These are phyloP conservation scores for Coecobrya sp. DNA, from an alignment of 2,888 invertebrate genomes.

Conservation along the genomic window DNA sequence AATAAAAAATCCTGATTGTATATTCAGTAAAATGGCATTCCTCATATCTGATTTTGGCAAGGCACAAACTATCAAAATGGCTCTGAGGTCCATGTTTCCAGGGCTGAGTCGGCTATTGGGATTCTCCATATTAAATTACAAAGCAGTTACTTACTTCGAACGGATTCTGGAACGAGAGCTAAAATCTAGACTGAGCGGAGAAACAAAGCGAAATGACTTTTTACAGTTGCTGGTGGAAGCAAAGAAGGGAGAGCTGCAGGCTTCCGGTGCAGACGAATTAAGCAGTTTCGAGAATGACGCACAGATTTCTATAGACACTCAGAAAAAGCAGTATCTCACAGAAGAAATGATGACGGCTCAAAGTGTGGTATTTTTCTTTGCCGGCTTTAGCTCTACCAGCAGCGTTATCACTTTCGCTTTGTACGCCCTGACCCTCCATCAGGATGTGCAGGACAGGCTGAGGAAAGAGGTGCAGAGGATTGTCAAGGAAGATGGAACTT, in stretches of 20 bases:
- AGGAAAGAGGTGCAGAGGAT: conserved; percentile 65
- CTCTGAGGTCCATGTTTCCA: conserved; percentile 17
- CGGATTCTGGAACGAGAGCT: conserved; percentile 14
- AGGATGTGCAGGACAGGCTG: conserved; percentile 68
- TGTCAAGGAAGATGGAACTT: conserved; percentile 45
- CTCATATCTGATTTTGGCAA: neutral
- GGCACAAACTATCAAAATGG: neutral
- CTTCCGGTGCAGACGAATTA: conserved; percentile 63
- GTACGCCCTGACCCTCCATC: conserved; percentile 74
- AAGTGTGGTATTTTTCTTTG: conserved; percentile 72
- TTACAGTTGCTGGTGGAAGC: conserved; percentile 81
- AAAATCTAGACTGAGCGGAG: conserved; percentile 28
- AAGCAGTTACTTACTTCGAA: conserved; percentile 21
- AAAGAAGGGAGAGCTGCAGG: conserved; percentile 66
- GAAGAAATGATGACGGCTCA: conserved; percentile 76
- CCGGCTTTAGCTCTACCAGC: conserved; percentile 77
- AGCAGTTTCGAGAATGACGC: conserved; percentile 82
- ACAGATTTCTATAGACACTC: neutral
- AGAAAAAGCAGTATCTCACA: conserved; percentile 23
- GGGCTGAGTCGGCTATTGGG: neutral
- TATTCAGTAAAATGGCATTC: conserved; percentile 52
- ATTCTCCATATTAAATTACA: neutral
- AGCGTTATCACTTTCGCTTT: conserved; percentile 51
- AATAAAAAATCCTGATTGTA: conserved; percentile 85
- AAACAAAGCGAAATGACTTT: conserved; percentile 77